These are phyloP conservation scores for Fistularia tabacaria DNA, from an alignment of 2,797 vertebrate genomes.

Conservation along the genomic window DNA sequence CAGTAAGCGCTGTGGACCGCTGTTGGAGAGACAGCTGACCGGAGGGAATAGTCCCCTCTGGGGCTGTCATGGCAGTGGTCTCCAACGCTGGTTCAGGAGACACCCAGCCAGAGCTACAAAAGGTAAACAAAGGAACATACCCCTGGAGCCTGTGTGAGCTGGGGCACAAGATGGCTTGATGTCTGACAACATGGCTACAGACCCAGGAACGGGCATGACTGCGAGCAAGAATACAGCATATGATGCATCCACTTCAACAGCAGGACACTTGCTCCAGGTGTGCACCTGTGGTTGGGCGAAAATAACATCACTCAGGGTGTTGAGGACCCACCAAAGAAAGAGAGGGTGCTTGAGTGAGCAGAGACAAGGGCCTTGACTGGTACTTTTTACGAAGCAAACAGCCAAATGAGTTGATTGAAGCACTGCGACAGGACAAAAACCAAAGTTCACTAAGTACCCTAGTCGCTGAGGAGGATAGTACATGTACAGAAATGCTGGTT, in stretches of 20 bases:
- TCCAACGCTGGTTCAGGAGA: too few relatives aligned
- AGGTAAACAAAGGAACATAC: too few relatives aligned
- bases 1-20: too few relatives aligned
- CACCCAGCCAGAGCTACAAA: too few relatives aligned
- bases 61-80: too few relatives aligned
- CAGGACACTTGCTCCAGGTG: conserved; percentile 3
- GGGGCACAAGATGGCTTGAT: background rate
- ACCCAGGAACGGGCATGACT: conserved; percentile 7
- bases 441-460: conserved; percentile 18
- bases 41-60: too few relatives aligned
- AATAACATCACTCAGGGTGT: background rate
- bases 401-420: conserved; percentile 29
- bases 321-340: too few relatives aligned
- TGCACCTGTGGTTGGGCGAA: conserved; percentile 22
- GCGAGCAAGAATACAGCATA: conserved; percentile 1
- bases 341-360: too few relatives aligned
- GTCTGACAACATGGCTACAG: conserved; percentile 5
- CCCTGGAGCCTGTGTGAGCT: too few relatives aligned
- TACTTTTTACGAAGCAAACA: background rate
- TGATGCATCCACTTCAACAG: conserved; percentile 1
- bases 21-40: too few relatives aligned
- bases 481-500: conserved; percentile 13
- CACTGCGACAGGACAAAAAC: conserved; percentile 20
- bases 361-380: too few relatives aligned
- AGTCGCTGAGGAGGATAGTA: conserved; percentile 4